Base-by-base conservation (phyloP, 2,113 vertebrate genomes). In the Erinaceus europaeus region DNA sequence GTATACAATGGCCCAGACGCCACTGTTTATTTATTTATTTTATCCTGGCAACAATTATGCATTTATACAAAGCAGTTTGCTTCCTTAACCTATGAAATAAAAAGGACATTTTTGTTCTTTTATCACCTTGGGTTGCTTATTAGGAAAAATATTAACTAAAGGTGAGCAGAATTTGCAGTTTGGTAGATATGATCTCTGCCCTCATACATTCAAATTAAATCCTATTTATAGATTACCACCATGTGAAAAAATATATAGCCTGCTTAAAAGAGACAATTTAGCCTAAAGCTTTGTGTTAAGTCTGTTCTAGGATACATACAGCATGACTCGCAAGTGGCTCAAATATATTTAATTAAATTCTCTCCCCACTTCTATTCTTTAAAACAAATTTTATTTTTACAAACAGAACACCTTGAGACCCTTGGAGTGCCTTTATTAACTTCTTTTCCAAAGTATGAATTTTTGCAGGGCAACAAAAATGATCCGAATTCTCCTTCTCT, bases 31-130 rank as follows among this genome's bases (percentile, higher is more conserved):
- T 46, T 4, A 20, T 7, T 69, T 72, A 59, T 89, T 68, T 83
- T 38, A 57, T 91, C 68, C 42, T 88, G 80, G 62, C 92, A 68
- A 81, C 40, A 62, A 34, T 7, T 65, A 13, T 86, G 2, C 50
- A 59, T 72, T 77, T 80, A 61, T 62, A 59, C 29, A 29, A 84
- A 73, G 21, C 48, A 72, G 18, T 86, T 59, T 87, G 6, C 75
- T 93, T 91, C 25, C 78, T 91, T 86, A 81, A 73, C 50, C 86
- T 76, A 32, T 91, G 80, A 14, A 86, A 71, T n/a, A n/a, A n/a
- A 15, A 81, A 69, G 25, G 64, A 71, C n/a, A 27, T 46, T 67
- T 88, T 38, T 84, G 74, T 32, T 69, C 13, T 92, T 81, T 50
- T 50, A n/a, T 88, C 61, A 81, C 59, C 34, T 53, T 6, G 71